Evolutionary conservation across 2,113 vertebrate genomes (phyloP).

Genomic region (Ptychochromis oligacanthus): DNA sequence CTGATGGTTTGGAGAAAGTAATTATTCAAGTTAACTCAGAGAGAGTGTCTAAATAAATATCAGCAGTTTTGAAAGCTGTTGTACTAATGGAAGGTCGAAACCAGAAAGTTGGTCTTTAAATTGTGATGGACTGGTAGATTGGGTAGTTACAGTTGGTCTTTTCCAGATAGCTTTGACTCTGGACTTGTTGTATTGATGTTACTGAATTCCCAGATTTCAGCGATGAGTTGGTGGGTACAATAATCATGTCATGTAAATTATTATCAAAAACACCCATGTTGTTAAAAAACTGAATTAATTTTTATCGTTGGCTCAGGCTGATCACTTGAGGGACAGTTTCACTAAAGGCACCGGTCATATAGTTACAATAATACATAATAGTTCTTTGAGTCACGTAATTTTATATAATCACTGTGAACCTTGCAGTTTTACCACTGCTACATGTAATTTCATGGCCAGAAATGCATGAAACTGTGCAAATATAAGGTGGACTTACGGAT

Average conservation of each 20-base stretch:
- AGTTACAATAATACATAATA: not conserved
- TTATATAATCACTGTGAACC: not conserved
- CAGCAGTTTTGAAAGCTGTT: not conserved
- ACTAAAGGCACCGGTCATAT: not conserved
- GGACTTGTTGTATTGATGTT: too few relatives aligned
- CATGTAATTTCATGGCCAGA: constrained; percentile 28
- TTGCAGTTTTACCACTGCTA: constrained; percentile 3
- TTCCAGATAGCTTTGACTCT: not conserved
- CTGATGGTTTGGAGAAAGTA: too few relatives aligned
- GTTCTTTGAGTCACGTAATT: not conserved
- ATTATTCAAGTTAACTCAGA: too few relatives aligned
- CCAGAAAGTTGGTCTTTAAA: not conserved
- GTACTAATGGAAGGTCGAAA: not conserved
- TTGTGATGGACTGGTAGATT: not conserved
- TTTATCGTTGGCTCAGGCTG: not conserved
- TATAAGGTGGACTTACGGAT: constrained; percentile 45
- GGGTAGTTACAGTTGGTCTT: not conserved
- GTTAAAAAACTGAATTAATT: not conserved
- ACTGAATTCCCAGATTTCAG: too few relatives aligned
- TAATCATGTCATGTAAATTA: not conserved
- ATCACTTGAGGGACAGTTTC: not conserved
- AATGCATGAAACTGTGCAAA: constrained; percentile 42
- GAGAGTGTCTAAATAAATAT: too few relatives aligned
- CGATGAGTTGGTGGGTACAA: not conserved
- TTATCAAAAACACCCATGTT: not conserved